phyloP scores from a whole-genome alignment of 2,888 invertebrate species.

The Pediacus dermestoides region DNA sequence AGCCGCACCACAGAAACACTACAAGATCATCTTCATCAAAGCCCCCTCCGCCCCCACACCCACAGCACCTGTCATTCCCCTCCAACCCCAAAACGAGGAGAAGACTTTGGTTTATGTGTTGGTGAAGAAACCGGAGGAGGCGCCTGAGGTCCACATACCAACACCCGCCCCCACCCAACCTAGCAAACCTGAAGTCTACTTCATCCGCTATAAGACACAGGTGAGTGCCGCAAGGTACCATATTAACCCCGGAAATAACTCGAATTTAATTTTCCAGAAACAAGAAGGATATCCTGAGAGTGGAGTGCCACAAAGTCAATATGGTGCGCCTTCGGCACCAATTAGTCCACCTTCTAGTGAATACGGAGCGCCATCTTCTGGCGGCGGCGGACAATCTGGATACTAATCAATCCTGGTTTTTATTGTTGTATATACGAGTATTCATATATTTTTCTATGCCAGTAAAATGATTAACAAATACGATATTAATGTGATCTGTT shows the following conservation, averaged over 20 bases:
- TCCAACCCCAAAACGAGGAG: slow-evolving; percentile 81
- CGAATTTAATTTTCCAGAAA: slow-evolving; percentile 5
- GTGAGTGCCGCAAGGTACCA: slow-evolving; percentile 48
- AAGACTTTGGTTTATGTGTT: slow-evolving; percentile 85
- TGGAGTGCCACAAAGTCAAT: slow-evolving; percentile 50
- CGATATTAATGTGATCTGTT: too few relatives aligned
- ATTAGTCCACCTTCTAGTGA: slow-evolving; percentile 53
- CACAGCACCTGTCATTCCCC: slow-evolving; percentile 75
- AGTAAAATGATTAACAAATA: too few relatives aligned
- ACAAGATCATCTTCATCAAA: slow-evolving; percentile 83
- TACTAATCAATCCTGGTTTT: slow-evolving; percentile 16
- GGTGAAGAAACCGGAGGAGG: slow-evolving; percentile 85
- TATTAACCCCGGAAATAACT: slow-evolving; percentile 4
- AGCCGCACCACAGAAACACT: slow-evolving; percentile 71
- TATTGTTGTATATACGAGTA: slow-evolving; percentile 10
- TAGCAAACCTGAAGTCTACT: slow-evolving; percentile 86
- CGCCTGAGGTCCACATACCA: slow-evolving; percentile 74
- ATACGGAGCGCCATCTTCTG: slow-evolving; percentile 61
- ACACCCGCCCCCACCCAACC: slow-evolving; percentile 81
- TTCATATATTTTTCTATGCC: slow-evolving; percentile 2
- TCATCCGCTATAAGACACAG: slow-evolving; percentile 85
- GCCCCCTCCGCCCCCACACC: slow-evolving; percentile 82
- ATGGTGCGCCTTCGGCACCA: slow-evolving; percentile 51
- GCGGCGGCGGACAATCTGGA: slow-evolving; percentile 25
- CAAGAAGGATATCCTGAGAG: slow-evolving; percentile 44